Evolutionary conservation across 2,888 invertebrate species (phyloP), one percentile per base, ranked within the genome.

Genomic region (Aleiodes leptofemur): DNA sequence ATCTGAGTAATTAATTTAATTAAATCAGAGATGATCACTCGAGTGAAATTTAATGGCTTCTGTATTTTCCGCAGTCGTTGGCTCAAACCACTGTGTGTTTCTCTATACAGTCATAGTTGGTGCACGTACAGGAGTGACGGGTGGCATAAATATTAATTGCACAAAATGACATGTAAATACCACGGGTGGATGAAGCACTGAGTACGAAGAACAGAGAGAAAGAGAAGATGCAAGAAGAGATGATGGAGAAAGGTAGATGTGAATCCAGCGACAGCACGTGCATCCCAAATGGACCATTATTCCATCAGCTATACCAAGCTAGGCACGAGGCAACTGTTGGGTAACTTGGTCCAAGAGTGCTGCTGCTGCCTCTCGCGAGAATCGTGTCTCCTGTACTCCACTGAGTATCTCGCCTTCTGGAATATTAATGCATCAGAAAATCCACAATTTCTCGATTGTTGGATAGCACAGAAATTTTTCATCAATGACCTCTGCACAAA

Each of bases 281-380:
- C 87, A 88, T 87, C 85, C 86, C 84, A 87, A 87, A 88, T 87
- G 86, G 86, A 87, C 87, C 85, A 87, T 87, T 88, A 87, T 88
- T 87, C 86, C 86, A 88, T 88, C 87, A 87, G 86, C 83, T 84
- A 82, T 83, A 84, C 82, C 86, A 64, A 51, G 29, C 50, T 53
- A 53, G 31, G 38, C 1, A 34, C 34, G 64, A 29, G 48, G 56
- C 66, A 88, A 88, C 86, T 87, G 87, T 84, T 84, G 84, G 85
- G 82, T 85, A 87, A 87, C 86, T 50, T 84, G 84, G 83, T 83
- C 83, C 80, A 85, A 82, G 82, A 82, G 81, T 73, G 79, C 34
- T 34, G 23, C 34, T 34, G 23, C 23, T 23, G 4, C 79, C 78
- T 43, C 76, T 80, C 77, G 53, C 72, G 70, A 76, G 76, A 64